Evolutionary conservation across 2,113 vertebrate genomes (phyloP).

Genomic region (Vulpes vulpes): DNA sequence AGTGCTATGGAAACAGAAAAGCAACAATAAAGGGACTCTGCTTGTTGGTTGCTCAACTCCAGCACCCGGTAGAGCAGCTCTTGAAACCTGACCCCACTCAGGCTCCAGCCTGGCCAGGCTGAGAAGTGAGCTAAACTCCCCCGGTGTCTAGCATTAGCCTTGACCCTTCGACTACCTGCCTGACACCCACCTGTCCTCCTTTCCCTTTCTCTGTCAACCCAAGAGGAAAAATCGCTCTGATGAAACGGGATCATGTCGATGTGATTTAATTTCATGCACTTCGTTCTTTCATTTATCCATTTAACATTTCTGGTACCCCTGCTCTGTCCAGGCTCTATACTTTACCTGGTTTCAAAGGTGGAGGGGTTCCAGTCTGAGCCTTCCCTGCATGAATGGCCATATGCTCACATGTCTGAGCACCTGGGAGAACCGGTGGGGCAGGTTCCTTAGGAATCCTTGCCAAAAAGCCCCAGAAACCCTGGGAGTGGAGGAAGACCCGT

Average conservation of each 20-base stretch:
- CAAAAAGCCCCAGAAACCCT: background rate
- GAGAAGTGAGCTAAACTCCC: background rate
- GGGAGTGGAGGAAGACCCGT: background rate
- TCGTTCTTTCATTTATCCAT: background rate
- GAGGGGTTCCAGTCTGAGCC: background rate
- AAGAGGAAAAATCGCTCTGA: background rate
- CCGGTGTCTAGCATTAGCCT: background rate
- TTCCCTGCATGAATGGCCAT: background rate
- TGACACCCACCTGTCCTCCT: too few species aligned
- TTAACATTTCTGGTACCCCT: background rate
- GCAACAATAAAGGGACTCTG: background rate
- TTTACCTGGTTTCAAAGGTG: background rate
- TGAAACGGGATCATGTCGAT: background rate
- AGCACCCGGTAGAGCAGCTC: background rate
- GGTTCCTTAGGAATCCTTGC: background rate
- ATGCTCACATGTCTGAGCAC: background rate
- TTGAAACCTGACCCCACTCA: background rate
- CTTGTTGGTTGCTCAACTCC: background rate
- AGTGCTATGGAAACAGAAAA: constrained; percentile 60
- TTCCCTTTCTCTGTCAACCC: background rate
- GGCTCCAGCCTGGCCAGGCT: background rate
- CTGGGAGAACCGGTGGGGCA: background rate
- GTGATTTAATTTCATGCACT: background rate
- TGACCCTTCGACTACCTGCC: background rate
- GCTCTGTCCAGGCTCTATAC: background rate